Conservation (phyloP, 2,797 vertebrate genomes). For the Petrocephalus schoutedeni region DNA sequence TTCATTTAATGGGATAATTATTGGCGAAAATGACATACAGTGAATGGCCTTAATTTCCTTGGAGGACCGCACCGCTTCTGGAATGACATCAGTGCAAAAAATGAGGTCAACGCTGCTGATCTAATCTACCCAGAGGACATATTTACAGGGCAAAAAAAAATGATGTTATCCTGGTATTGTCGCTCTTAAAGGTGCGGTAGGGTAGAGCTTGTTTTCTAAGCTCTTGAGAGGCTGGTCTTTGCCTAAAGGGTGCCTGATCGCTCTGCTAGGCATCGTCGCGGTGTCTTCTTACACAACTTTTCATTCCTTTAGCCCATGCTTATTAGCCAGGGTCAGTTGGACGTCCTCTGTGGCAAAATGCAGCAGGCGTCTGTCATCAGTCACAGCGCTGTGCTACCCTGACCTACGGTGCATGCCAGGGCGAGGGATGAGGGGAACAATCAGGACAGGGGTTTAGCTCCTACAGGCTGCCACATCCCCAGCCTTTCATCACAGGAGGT, state of each 20-base stretch:
- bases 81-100: slow-evolving; percentile 56
- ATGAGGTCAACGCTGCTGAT: slow-evolving; percentile 58
- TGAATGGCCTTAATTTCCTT: slow-evolving; percentile 48
- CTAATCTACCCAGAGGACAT: slow-evolving; percentile 59
- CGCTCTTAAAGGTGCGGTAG: background rate
- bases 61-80: slow-evolving; percentile 45
- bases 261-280: background rate
- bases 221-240: background rate
- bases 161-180: slow-evolving; percentile 47
- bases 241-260: background rate
- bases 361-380: background rate
- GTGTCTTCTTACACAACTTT: background rate
- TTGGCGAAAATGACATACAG: slow-evolving; percentile 63
- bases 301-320: background rate
- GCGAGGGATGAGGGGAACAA: background rate
- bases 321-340: background rate
- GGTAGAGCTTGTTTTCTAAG: background rate
- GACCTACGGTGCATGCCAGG: background rate
- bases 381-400: background rate
- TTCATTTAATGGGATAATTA: slow-evolving; percentile 68
- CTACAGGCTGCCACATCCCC: background rate
- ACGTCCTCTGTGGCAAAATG: background rate
- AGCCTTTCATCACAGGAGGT: background rate
- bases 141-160: slow-evolving; percentile 50
- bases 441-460: background rate